Percentiles rank a stretch among this genome's conserved stretches.
These are phyloP conservation scores for Rhinopomastus cyanomelas DNA, from an alignment of 2,113 vertebrate species.

Conservation along the genomic window DNA sequence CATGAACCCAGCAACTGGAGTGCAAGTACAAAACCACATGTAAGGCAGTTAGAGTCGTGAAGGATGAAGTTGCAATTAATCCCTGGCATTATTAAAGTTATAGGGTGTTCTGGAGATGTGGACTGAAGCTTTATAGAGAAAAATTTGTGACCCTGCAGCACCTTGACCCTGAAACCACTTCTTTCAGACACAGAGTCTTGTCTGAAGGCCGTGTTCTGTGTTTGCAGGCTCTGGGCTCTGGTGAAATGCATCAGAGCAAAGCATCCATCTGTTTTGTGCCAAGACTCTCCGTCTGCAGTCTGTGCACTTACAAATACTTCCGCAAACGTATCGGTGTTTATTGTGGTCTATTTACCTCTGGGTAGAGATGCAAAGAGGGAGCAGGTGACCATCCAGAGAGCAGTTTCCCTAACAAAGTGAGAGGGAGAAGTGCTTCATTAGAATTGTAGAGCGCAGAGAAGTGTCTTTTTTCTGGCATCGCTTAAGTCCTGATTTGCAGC, in stretches of 20 bases:
- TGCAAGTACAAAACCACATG: not conserved
- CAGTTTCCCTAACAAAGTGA: slow-evolving; percentile 25
- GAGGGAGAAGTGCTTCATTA: slow-evolving; percentile 35
- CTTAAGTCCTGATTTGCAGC: not conserved
- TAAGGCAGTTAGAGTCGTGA: not conserved
- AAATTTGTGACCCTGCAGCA: not conserved
- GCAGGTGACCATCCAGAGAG: slow-evolving; percentile 21
- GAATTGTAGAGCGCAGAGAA: not conserved
- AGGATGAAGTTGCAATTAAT: not conserved
- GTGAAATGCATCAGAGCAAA: not conserved
- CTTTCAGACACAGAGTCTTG: not conserved
- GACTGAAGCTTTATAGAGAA: not conserved
- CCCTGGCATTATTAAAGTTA: not conserved
- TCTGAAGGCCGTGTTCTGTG: not conserved
- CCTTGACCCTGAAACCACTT: not conserved
- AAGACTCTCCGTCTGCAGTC: not conserved
- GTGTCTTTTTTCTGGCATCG: not conserved
- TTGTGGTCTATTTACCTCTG: slow-evolving; percentile 38
- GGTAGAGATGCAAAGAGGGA: slow-evolving; percentile 12
- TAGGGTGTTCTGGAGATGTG: not conserved
- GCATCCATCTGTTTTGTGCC: not conserved
- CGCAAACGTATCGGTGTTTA: not conserved
- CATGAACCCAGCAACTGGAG: not conserved
- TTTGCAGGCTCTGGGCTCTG: not conserved
- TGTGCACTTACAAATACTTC: not conserved